Evolutionary conservation across 2,113 vertebrate species (phyloP).

Genomic region (Ciconia maguari): DNA sequence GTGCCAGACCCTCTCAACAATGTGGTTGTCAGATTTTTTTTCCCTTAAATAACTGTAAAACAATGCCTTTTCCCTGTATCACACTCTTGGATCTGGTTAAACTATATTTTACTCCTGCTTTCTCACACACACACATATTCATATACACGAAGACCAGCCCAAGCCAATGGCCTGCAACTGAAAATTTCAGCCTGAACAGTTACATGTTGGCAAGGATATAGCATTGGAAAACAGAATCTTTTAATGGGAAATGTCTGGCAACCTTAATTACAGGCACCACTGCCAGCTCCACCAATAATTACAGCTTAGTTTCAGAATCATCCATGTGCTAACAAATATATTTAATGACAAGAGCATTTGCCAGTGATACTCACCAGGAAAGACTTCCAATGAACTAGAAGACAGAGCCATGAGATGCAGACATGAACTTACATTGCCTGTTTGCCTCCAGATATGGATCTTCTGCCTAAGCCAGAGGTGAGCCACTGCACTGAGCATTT

Average conservation of each 20-base stretch:
- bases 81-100: not conserved
- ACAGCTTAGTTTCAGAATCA: constrained; percentile 21
- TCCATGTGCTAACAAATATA: not conserved
- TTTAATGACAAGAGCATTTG: not conserved
- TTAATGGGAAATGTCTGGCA: constrained; percentile 52
- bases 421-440: not conserved
- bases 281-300: constrained; percentile 59
- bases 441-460: not conserved
- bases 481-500: not conserved
- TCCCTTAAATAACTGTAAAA: not conserved
- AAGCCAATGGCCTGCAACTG: not conserved
- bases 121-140: not conserved
- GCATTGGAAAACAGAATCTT: not conserved
- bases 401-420: not conserved
- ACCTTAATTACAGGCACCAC: not conserved
- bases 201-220: not conserved
- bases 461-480: not conserved
- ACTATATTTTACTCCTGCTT: not conserved
- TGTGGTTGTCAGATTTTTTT: not conserved
- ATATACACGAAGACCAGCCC: not conserved
- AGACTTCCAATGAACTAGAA: not conserved
- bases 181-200: constrained; percentile 32
- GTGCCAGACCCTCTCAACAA: not conserved
- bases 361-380: not conserved
- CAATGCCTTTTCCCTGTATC: not conserved